Conservation (phyloP, 1,140 invertebrate species). For the Formica exsecta region DNA sequence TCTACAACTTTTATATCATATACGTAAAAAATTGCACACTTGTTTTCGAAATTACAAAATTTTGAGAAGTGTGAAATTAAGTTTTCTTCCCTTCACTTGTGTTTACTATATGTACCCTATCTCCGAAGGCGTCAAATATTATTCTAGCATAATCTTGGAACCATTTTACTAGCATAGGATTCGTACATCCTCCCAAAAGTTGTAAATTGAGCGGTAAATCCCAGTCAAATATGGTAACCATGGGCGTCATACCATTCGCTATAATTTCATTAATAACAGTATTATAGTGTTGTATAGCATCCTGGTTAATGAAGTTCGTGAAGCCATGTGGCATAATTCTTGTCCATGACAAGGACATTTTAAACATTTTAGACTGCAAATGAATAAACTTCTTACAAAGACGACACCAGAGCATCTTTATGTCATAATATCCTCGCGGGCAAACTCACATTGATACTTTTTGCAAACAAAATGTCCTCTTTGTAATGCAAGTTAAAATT, state of each 20-base stretch:
- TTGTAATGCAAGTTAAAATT: slow-evolving; percentile 1
- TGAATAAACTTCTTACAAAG: slow-evolving; percentile 35
- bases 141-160: not conserved
- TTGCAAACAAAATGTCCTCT: not conserved
- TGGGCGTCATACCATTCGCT: slow-evolving; percentile 73
- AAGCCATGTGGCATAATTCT: slow-evolving; percentile 86
- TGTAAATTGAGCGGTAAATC: slow-evolving; percentile 45
- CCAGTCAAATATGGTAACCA: slow-evolving; percentile 19
- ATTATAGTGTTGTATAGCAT: slow-evolving; percentile 87
- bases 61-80: not conserved
- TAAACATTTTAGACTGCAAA: slow-evolving; percentile 81
- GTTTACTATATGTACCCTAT: not conserved
- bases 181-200: not conserved
- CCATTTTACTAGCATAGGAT: not conserved
- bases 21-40: not conserved
- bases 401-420: not conserved
- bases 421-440: slow-evolving; percentile 3
- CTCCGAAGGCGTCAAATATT: not conserved
- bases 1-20: not conserved
- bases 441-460: slow-evolving; percentile 1
- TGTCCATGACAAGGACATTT: slow-evolving; percentile 88
- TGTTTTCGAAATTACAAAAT: not conserved
- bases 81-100: not conserved
- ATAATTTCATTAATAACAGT: slow-evolving; percentile 86
- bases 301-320: slow-evolving; percentile 84